Conservation (phyloP, 1,140 invertebrate genomes). For the Stegodyphus dumicola region DNA sequence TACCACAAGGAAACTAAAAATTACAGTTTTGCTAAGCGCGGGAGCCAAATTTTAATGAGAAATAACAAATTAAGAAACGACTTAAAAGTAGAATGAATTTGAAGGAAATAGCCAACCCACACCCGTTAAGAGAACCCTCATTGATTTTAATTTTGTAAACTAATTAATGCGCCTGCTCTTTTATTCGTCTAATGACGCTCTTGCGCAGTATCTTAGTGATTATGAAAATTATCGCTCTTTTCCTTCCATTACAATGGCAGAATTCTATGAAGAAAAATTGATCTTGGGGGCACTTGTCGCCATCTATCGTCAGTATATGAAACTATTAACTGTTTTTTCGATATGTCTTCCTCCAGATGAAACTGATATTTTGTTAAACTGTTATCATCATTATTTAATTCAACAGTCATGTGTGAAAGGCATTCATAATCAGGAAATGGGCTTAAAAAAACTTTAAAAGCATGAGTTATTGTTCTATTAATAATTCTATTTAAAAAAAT, state of each 20-base stretch:
- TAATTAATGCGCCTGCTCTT: conserved; percentile 43
- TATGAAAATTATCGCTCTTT: conserved; percentile 48
- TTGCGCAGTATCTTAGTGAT: conserved; percentile 38
- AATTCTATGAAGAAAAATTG: background rate
- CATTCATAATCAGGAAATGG: too few species aligned
- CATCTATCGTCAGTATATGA: conserved; percentile 7
- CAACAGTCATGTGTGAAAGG: too few species aligned
- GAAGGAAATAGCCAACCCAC: background rate
- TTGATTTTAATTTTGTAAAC: conserved; percentile 56
- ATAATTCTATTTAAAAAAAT: too few species aligned
- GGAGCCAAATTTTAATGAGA: conserved; percentile 34
- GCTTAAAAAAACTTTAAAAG: too few species aligned
- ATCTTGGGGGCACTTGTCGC: conserved; percentile 1
- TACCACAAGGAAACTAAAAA: background rate
- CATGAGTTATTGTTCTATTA: too few species aligned
- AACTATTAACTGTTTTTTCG: background rate
- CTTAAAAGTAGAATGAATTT: conserved; percentile 12
- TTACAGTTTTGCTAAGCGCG: background rate
- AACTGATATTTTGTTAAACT: too few species aligned
- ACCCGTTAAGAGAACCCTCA: background rate
- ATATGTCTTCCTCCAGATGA: too few species aligned
- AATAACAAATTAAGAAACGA: conserved; percentile 49
- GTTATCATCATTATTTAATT: too few species aligned
- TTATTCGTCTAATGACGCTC: conserved; percentile 54
- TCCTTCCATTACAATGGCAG: background rate